Percentiles rank a stretch among this genome's conserved stretches.
Conservation (phyloP, 2,113 vertebrate genomes). For the Tinamus guttatus region DNA sequence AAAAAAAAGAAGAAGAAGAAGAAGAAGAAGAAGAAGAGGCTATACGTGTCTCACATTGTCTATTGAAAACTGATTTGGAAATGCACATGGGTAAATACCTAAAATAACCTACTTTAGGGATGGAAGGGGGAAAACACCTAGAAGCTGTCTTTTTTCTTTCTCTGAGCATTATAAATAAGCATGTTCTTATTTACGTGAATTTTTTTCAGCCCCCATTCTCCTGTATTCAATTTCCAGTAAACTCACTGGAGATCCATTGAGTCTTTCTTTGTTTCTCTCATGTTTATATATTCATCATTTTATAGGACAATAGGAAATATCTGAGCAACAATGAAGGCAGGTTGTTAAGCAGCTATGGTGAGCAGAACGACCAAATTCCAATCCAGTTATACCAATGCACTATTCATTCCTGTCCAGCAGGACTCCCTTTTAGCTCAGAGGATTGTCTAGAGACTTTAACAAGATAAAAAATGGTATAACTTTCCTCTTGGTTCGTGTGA, state of each 20-base stretch:
- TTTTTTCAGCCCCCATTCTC: background rate
- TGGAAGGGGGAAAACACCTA: background rate
- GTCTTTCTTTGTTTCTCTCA: background rate
- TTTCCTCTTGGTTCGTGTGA: background rate
- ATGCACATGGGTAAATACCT: background rate
- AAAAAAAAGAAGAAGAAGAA: background rate
- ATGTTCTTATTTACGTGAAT: background rate
- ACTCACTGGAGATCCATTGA: background rate
- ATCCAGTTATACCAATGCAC: background rate
- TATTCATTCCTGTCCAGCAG: background rate
- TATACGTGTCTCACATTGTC: background rate
- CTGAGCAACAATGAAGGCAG: background rate
- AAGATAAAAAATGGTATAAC: background rate
- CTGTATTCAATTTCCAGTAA: background rate
- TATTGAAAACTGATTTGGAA: background rate
- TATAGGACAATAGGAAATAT: background rate
- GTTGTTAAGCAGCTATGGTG: background rate
- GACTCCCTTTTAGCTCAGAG: background rate
- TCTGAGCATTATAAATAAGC: background rate
- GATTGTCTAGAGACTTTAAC: background rate
- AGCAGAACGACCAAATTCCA: background rate
- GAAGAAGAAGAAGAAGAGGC: too few relatives aligned
- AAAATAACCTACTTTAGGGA: background rate
- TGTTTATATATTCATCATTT: slow-evolving; percentile 43
- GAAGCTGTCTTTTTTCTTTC: background rate